Percentiles rank a stretch among this genome's conserved stretches.
These are phyloP conservation scores for Anthopleura sola DNA, from an alignment of 64 coral and sea anemone genomes.

Conservation along the genomic window DNA sequence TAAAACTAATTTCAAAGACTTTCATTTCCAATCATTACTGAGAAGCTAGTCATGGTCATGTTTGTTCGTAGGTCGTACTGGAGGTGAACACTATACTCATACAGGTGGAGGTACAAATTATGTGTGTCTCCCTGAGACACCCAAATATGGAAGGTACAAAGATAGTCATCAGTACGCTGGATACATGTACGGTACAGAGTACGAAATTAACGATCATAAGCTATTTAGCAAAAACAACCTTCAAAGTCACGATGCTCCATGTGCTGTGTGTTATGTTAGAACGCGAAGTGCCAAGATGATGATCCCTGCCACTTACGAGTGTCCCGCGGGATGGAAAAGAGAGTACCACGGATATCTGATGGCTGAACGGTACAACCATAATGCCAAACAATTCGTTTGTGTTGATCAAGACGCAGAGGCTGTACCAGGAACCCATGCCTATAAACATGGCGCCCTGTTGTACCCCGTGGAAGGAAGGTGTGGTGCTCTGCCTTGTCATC, in stretches of 20 bases:
- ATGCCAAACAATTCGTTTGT: not conserved
- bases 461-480: conserved; percentile 24
- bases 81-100: not conserved
- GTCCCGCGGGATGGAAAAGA: no score
- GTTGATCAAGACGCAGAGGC: no score
- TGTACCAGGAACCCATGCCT: no score
- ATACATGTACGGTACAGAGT: no score
- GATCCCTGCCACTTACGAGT: not conserved
- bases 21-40: not conserved
- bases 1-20: not conserved
- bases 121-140: not conserved
- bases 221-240: not conserved
- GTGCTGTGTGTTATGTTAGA: not conserved
- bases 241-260: not conserved
- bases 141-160: not conserved
- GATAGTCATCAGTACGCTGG: not conserved
- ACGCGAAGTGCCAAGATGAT: not conserved
- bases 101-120: not conserved
- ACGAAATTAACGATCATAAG: not conserved
- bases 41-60: not conserved
- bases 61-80: not conserved
- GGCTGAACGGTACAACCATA: no score
- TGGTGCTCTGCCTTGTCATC: conserved; percentile 24
- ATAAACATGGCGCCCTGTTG: no score
- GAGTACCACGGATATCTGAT: no score